Evolutionary conservation across 2,888 invertebrate genomes (phyloP).

Genomic region (Biston stratarius): DNA sequence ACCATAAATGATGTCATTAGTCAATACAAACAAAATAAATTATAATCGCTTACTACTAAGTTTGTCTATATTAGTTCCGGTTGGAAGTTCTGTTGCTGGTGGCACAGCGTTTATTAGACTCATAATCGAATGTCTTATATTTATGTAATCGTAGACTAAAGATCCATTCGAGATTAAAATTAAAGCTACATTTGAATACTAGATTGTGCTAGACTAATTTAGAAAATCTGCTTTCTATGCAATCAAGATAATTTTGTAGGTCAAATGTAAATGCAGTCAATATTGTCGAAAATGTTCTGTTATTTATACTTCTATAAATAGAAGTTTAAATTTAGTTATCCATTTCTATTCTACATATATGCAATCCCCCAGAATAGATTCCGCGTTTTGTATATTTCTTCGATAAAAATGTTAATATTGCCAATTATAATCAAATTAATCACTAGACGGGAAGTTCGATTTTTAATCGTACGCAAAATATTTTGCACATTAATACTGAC

Average conservation of each 20-base stretch:
- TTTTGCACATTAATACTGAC: too few species aligned
- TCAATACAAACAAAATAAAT: too few species aligned
- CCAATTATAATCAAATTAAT: background rate
- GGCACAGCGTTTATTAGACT: too few species aligned
- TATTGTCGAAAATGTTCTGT: background rate
- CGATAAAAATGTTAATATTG: background rate
- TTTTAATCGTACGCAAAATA: too few species aligned
- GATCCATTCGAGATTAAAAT: background rate
- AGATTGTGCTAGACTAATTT: background rate
- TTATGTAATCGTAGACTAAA: too few species aligned
- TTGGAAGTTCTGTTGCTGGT: too few species aligned
- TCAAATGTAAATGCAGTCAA: background rate
- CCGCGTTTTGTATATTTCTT: background rate
- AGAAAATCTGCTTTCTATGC: background rate
- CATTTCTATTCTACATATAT: background rate
- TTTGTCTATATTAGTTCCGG: too few species aligned
- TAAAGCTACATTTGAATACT: background rate
- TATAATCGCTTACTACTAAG: too few species aligned
- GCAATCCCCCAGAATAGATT: background rate
- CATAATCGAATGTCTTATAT: too few species aligned
- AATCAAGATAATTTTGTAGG: constrained; percentile 5
- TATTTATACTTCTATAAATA: background rate
- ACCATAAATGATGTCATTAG: too few species aligned
- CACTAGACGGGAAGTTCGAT: background rate
- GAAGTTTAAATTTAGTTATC: background rate